phyloP scores from a whole-genome alignment of 2,113 vertebrate species.

The Melanerpes aurifrons region DNA sequence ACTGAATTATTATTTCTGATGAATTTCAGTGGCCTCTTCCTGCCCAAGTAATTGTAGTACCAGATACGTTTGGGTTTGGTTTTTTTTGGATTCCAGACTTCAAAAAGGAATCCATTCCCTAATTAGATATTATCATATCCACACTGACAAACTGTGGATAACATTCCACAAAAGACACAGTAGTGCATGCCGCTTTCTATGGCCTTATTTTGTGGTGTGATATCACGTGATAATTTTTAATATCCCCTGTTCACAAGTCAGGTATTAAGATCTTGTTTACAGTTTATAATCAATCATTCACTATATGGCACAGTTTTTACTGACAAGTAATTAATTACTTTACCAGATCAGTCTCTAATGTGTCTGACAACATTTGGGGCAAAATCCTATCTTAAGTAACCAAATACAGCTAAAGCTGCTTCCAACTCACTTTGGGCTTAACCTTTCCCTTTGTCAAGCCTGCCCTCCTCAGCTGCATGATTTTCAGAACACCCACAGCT shows the following conservation, averaged over 20 bases:
- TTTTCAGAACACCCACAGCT: not conserved
- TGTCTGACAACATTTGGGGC: not conserved
- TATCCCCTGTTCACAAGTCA: not conserved
- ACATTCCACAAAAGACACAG: not conserved
- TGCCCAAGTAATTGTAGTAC: not conserved
- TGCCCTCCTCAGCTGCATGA: not conserved
- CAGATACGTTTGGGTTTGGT: too few species aligned
- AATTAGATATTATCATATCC: not conserved
- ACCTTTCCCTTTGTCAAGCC: not conserved
- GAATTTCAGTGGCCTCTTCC: not conserved
- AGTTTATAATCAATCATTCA: not conserved
- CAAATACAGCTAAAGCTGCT: not conserved
- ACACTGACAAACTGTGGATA: not conserved
- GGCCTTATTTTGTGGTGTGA: not conserved
- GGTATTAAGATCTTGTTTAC: not conserved
- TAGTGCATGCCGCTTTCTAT: rapidly evolving
- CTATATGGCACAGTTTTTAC: not conserved
- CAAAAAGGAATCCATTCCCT: not conserved
- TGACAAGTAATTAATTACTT: not conserved
- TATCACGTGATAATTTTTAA: not conserved
- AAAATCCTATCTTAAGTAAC: not conserved
- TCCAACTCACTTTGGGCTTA: not conserved
- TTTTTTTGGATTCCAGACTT: not conserved
- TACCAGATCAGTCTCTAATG: not conserved
- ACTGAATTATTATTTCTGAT: not conserved